Conservation (phyloP, 2,113 vertebrate genomes). For the Antechinus flavipes region DNA sequence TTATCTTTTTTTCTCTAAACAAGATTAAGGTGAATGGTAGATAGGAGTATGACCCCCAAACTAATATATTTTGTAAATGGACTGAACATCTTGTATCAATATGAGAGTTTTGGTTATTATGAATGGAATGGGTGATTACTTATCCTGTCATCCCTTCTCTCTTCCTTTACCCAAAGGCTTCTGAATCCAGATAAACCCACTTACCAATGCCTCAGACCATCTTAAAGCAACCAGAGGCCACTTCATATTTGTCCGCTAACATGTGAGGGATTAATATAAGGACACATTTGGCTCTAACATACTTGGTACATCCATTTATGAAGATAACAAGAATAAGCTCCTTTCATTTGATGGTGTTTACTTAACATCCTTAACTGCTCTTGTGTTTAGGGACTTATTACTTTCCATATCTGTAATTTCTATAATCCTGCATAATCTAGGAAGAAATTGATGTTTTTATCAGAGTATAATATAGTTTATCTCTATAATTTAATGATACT, state of each 20-base stretch:
- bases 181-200: background rate
- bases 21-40: conserved; percentile 80
- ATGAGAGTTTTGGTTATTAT: conserved; percentile 75
- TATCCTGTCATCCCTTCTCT: background rate
- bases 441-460: background rate
- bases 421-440: background rate
- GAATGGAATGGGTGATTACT: conserved; percentile 75
- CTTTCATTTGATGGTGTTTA: background rate
- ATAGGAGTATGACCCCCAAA: conserved; percentile 67
- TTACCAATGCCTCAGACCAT: background rate
- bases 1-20: conserved; percentile 77
- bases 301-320: background rate
- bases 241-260: background rate
- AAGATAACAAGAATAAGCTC: background rate
- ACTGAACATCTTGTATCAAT: conserved; percentile 71
- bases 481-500: background rate
- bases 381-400: background rate
- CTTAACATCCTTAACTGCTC: conserved; percentile 1
- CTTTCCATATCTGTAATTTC: conserved; percentile 8
- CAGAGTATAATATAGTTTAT: background rate
- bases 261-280: background rate
- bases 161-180: background rate
- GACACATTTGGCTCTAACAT: background rate
- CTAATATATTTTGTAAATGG: conserved; percentile 73
- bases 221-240: background rate